Base-by-base conservation (phyloP, 2,113 vertebrate species). In the Budorcas taxicolor region DNA sequence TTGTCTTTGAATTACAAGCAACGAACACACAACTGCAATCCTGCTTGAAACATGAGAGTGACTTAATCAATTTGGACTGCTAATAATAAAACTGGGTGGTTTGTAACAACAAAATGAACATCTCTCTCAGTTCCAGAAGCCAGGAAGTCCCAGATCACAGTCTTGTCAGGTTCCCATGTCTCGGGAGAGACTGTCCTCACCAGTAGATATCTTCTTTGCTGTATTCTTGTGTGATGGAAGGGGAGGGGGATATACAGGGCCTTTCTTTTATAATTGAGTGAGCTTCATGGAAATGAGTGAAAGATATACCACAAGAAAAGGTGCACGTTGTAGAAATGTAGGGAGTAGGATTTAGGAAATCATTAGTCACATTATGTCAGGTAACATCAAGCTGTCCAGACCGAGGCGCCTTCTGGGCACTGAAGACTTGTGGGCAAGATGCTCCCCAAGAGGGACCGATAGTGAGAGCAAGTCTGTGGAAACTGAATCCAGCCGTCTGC, bases 101-200 rank as follows among this genome's bases (percentile, higher is more conserved):
- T 55, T 45, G 11, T 11, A 23, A 53, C 36, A 31, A 80, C 23
- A 13, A 47, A 76, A 45, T 8, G 33, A n/a, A 8, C 33, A 36
- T 45, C 62, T 78, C 47, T 64, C 6, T 6, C 7, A 29, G 43
- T 76, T 84, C 55, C 23, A 71, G 57, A 80, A 17, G 36, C 67
- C 45, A 13, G 14, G 15, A 47, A 55, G 2, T 64, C 36, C 67
- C 36, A 57, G 57, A 13, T 36, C 67, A 64, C 0, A 0, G 29
- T 0, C 7, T 29, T 0, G 0, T 10, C 16, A 36, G 36, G 4
- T 36, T 47, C n/a, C 2, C 2, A 3, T 55, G 23, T 47, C 82
- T 13, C 31, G 17, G 62, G 45, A 91, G 16, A 58, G 36, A 9
- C 21, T 36, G n/a, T 33, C 55, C 29, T 78, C 47, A 7, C 40